phyloP scores from a whole-genome alignment of 2,888 invertebrate species.

The Petrolisthes manimaculis region DNA sequence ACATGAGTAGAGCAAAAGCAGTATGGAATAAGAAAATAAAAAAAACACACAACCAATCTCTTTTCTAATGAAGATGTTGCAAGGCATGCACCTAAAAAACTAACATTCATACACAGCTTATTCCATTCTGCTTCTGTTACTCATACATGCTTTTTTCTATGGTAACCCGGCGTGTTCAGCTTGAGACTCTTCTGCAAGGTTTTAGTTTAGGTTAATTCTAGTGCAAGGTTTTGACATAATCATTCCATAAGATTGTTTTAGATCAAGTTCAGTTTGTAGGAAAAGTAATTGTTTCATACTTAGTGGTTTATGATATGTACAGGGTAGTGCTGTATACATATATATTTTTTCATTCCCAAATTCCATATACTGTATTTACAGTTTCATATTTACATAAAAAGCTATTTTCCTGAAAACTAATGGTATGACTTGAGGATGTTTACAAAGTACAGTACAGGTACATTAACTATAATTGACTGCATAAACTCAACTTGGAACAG shows the following conservation, averaged over 20 bases:
- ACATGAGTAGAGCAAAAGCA: too few relatives aligned
- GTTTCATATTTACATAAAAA: background rate
- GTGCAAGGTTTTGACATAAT: background rate
- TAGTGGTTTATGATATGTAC: background rate
- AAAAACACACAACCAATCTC: too few relatives aligned
- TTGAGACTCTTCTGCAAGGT: background rate
- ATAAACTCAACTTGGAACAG: background rate
- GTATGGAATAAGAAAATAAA: too few relatives aligned
- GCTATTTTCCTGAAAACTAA: constrained; percentile 3
- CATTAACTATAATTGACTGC: background rate
- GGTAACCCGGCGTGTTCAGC: background rate
- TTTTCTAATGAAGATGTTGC: too few relatives aligned
- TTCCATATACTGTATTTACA: constrained; percentile 15
- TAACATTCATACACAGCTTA: too few relatives aligned
- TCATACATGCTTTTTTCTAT: background rate
- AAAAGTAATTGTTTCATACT: background rate
- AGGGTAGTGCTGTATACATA: background rate
- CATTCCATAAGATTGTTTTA: constrained; percentile 34
- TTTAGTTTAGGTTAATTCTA: background rate
- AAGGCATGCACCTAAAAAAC: too few relatives aligned
- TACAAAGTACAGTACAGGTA: background rate
- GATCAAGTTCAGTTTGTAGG: constrained; percentile 5
- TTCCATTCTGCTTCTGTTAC: too few relatives aligned
- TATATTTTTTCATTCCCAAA: constrained; percentile 12
- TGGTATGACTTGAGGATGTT: background rate